These are phyloP conservation scores for Macrochelys suwanniensis DNA, from an alignment of 2,797 vertebrate species.

Conservation along the genomic window DNA sequence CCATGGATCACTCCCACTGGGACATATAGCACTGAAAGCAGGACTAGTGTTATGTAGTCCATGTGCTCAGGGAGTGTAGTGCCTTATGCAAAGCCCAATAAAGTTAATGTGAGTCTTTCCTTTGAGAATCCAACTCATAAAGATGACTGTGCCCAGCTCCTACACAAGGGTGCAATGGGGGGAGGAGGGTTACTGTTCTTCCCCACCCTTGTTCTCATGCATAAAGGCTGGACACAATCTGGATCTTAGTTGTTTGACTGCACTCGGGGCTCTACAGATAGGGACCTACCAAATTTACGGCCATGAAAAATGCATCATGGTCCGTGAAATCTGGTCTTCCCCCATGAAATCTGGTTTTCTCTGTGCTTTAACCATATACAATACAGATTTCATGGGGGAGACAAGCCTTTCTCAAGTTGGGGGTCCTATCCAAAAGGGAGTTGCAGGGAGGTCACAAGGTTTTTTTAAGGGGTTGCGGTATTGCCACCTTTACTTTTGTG, in stretches of 20 bases:
- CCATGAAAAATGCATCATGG: no score
- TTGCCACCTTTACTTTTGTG: no score
- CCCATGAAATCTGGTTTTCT: no score
- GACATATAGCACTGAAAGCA: neutral
- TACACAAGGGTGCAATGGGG: neutral
- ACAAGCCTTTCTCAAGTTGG: no score
- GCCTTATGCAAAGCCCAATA: neutral
- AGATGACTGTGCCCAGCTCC: fast-evolving
- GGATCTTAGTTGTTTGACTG: neutral
- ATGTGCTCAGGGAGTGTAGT: neutral
- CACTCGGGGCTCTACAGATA: neutral
- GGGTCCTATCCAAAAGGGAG: no score
- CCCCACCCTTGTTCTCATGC: neutral
- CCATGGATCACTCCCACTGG: fast-evolving
- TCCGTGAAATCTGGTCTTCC: no score
- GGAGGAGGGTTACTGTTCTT: neutral
- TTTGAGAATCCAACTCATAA: neutral
- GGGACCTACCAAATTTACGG: no score
- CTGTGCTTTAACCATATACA: no score
- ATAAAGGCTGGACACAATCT: neutral
- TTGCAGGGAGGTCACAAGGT: no score
- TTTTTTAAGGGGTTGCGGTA: no score
- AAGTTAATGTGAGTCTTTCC: neutral
- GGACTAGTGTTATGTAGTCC: fast-evolving
- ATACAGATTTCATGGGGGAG: no score